Base-by-base conservation (phyloP, 2,888 invertebrate genomes). In the Andrena fulva region DNA sequence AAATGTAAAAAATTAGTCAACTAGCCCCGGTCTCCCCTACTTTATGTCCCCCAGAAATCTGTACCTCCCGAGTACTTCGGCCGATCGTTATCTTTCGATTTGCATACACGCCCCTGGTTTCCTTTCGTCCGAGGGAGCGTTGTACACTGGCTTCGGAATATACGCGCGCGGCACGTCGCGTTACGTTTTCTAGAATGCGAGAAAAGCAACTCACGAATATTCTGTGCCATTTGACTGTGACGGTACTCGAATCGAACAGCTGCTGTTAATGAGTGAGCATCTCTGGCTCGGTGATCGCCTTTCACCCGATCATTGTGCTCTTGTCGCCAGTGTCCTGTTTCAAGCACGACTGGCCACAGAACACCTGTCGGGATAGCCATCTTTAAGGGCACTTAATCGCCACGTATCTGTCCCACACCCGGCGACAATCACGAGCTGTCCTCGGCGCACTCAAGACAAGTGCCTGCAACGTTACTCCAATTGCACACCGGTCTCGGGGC, bases 341-440 rank as follows among this genome's bases (percentile, higher is more conserved):
- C 20, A 68, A 66, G 78, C 56, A 33, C 64, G 71, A 35, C 56
- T 1, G 68, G 50, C 16, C 56, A 29, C 42, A 27, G 71, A 54
- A 59, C 83, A 83, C 80, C 79, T 81, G 69, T 75, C 74, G 52
- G 56, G 71, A 67, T 79, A 16, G n/a, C 77, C 70, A 77, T 70
- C 72, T 75, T 64, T 77, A 83, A 83, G 63, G 69, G 54, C 60
- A 5, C 50, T 77, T 86, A 77, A 88, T 84, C 77, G 69, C 29
- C 56, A 56, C 56, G 50, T 71, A 56, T 48, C 48, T 29, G 29
- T 62, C 66, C 72, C 31, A 24, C 27, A 42, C 12, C 48, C 66
- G 85, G 80, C 63, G 80, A 81, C 84, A 72, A 72, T n/a, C 69
- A 52, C 27, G 52, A 67, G 50, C 54, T 54, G 52, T 27, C 50